Base-by-base conservation (phyloP, 1,140 invertebrate genomes). In the Parapsyche elsis region DNA sequence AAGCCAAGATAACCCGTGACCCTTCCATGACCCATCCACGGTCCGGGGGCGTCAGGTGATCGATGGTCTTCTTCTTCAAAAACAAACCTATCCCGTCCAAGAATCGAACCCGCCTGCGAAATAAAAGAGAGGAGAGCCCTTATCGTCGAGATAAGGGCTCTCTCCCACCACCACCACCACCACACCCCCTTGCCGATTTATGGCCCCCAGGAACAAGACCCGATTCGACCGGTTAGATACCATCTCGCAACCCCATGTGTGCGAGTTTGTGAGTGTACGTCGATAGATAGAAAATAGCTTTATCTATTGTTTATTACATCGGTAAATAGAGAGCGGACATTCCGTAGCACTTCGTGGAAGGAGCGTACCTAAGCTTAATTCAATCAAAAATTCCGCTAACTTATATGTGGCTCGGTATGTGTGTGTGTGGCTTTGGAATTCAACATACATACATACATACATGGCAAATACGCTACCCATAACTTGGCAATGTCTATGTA, bases 1-100 rank as follows among this genome's bases (percentile, higher is more conserved):
- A 67, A 67, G 61, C 24, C 24, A 67, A 67, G 61, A 67, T 67
- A 67, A 67, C 61, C 61, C 61, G 19, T 67, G 61, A 67, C 61
- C 61, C 24, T 26, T 26, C 61, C 61, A 26, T 67, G 61, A 67
- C 61, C 61, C 61, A 67, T 67, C 61, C 61, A 26, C 61, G 4
- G 49, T 5, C 16, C 49, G 10, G 49, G 49, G 16, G 30, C 30
- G 16, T 53, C 61, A 67, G 61, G 61, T 67, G 61, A 67, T 67
- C n/a, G 24, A 67, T 67, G 24, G 61, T 67, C 10, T 26, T 53
- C 49, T 53, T 53, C 49, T 53, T 53, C 49, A 53, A 67, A 67
- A 67, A 67, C 61, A 23, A 67, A 67, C 19, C 12, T 16, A 67
- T 67, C 61, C 16, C 10, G 49, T 12, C 19, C 61, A 67, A 23